These are phyloP conservation scores for Nephrotoma appendiculata DNA, from an alignment of 2,888 invertebrate genomes.

Conservation along the genomic window DNA sequence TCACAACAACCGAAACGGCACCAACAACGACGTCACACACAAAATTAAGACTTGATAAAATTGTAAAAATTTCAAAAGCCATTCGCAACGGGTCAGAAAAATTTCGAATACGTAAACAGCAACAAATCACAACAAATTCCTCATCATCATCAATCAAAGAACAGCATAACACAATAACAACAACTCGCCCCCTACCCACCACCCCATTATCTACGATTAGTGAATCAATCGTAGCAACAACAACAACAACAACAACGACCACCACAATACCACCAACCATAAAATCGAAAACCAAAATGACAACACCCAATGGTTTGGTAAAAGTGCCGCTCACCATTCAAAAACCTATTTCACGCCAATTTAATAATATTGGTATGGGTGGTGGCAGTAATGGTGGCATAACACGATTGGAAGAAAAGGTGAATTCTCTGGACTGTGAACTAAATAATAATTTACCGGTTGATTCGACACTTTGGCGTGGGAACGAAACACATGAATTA, in stretches of 20 bases:
- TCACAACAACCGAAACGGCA: constrained; percentile 27
- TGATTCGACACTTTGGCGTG: constrained; percentile 52
- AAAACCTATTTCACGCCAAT: background rate
- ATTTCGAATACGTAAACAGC: background rate
- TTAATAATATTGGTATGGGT: background rate
- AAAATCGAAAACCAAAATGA: constrained; percentile 10
- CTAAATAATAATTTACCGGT: constrained; percentile 43
- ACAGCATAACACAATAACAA: background rate
- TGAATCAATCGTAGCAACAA: background rate
- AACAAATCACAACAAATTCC: background rate
- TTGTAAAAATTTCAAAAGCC: constrained; percentile 11
- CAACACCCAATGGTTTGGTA: constrained; percentile 19
- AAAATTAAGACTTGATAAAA: constrained; percentile 14
- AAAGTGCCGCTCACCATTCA: constrained; percentile 21
- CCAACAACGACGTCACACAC: constrained; percentile 26
- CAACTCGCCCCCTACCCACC: background rate
- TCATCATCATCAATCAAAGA: background rate
- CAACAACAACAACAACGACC: background rate
- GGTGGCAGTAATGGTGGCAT: constrained; percentile 16
- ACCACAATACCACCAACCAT: constrained; percentile 16
- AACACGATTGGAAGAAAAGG: constrained; percentile 43
- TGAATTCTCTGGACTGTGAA: constrained; percentile 49
- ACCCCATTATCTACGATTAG: background rate
- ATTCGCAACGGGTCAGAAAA: background rate
- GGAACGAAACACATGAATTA: constrained; percentile 56